Evolutionary conservation across 2,888 invertebrate genomes (phyloP), one percentile per base, ranked within the genome.

Genomic region (Aphelenchoides bicaudatus): DNA sequence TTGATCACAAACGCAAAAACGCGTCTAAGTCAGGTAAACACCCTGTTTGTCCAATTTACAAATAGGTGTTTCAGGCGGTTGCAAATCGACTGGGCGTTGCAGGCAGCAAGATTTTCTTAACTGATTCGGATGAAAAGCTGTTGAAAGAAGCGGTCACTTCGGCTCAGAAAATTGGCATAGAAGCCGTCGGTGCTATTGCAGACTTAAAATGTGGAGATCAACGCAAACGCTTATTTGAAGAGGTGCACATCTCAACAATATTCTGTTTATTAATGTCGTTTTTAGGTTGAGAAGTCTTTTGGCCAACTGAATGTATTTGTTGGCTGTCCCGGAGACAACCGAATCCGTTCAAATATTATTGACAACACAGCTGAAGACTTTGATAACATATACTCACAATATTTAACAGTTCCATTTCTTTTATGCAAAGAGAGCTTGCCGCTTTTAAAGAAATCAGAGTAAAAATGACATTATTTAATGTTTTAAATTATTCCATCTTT

Each of bases 331-430:
- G 66, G 59, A 13, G 61, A 60, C n/a, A 73, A 73, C 53, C 50
- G 48, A 19, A 37, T 68, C 3, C 47, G 60, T n/a, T 71, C 72
- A n/a, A 68, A 73, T 37, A 69, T 73, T 10, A 27, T 69, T 16
- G 62, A 65, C 6, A 51, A 59, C 3, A 59, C 62, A 2, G 52
- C 27, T 10, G 39, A 43, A 27, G 59, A 72, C 5, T 64, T 68
- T 25, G 61, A n/a, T n/a, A n/a, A n/a, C n/a, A n/a, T n/a, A 2
- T 71, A 68, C 43, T 30, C 53, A 23, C 51, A 66, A 13, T 62
- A 63, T 50, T 47, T 74, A 50, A 71, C 72, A 0, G 63, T 56
- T 13, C 74, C 74, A 13, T 73, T 74, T 62, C 56, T 61, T 21
- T 30, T 71, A n/a, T 46, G 56, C 30, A 63, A 70, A 43, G 55